A percentile compares a stretch with the other conserved stretches of the same genome.
Evolutionary conservation across 2,888 invertebrate species (phyloP).

Genomic region (Neria commutata): DNA sequence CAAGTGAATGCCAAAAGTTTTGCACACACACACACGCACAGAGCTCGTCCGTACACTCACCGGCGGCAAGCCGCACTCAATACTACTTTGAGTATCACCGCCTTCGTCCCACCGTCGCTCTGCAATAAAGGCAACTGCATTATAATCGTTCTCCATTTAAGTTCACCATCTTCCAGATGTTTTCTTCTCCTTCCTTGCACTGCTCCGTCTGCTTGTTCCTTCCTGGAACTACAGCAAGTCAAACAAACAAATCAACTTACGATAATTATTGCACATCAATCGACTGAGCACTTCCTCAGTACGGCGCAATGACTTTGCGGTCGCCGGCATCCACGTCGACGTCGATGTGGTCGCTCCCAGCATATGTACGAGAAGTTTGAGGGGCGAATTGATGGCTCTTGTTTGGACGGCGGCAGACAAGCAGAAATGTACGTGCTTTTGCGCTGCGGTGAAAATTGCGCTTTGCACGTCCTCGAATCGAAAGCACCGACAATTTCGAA

Average conservation of each 20-base stretch:
- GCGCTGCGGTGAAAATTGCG: too few species aligned
- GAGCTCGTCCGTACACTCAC: not conserved
- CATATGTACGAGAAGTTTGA: too few species aligned
- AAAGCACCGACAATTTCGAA: too few species aligned
- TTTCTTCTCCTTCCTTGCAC: not conserved
- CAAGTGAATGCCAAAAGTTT: conserved; percentile 49
- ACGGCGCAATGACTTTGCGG: not conserved
- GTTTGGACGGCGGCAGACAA: too few species aligned
- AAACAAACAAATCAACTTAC: conserved; percentile 58
- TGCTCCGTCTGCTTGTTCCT: not conserved
- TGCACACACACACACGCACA: not conserved
- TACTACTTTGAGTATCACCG: too few species aligned
- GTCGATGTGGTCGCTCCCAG: not conserved
- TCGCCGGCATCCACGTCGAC: not conserved
- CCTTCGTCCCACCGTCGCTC: too few species aligned
- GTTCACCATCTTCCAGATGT: not conserved
- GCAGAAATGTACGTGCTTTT: too few species aligned
- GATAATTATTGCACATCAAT: conserved; percentile 58
- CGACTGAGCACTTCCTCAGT: conserved; percentile 36
- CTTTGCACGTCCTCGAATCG: too few species aligned
- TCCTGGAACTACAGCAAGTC: conserved; percentile 22
- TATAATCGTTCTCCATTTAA: not conserved
- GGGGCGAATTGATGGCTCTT: too few species aligned
- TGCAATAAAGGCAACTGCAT: not conserved
- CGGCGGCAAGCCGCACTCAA: not conserved